Base-by-base conservation (phyloP, 2,797 vertebrate species). In the Rhinella marina region DNA sequence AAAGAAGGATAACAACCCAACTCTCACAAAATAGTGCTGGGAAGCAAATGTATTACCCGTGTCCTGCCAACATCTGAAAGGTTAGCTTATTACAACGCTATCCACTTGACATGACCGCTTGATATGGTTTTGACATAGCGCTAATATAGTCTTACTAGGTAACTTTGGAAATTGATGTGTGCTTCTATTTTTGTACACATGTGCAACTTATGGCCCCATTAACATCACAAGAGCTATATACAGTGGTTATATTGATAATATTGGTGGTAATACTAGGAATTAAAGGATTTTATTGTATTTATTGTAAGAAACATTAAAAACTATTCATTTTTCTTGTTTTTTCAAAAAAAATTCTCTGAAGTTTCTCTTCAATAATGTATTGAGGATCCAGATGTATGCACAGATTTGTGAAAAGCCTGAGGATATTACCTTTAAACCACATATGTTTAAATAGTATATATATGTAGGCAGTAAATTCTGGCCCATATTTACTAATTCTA, bases 1-100 rank as follows among this genome's bases (percentile, higher is more conserved):
- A 66, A 50, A 84, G 29, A 61, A 75, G 29, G 32, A 81, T 75
- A 59, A 61, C 11, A 84, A 12, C 79, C 27, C 9, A 81, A 62
- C 11, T n/a, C 16, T 81, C 21, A 59, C 17, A 11, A 29, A 16
- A 21, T 41, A 29, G 27, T 41, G 12, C 3, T 32, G 25, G 9
- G 17, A 32, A 17, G 54, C 56, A 48, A 81, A 61, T 80, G 54
- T 61, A 23, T 27, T 32, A 32, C 21, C 17, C 52, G 12, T 81
- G 29, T 61, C 19, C 56, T 29, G 77, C 16, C 52, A 11, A 27
- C 17, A 79, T 61, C 29, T 59, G 7, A 80, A 17, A 75, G 19
- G 32, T 19, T 59, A 19, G n/a, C 27, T 19, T 19, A 32, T 57
- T 29, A 59, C 29, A 61, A 21, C 12, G 78, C 8, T 80, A 32